phyloP scores from a whole-genome alignment of 2,797 vertebrate genomes.

The Paratrypauchen microcephalus region DNA sequence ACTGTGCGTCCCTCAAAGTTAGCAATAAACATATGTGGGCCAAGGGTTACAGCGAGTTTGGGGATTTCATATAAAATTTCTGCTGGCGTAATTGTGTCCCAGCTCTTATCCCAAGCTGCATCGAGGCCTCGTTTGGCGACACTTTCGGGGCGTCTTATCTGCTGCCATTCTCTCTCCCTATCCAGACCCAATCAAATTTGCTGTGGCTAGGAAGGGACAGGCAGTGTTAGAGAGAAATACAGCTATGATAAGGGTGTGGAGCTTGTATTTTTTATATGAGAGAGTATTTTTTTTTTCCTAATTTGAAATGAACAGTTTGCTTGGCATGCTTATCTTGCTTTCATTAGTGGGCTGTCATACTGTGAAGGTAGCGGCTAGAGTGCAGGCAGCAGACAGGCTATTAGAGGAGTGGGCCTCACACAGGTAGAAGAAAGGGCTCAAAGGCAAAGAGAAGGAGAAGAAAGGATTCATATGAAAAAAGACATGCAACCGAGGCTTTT shows the following conservation, averaged over 20 bases:
- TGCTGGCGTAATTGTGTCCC: constrained; percentile 74
- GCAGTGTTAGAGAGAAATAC: constrained; percentile 59
- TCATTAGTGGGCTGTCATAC: constrained; percentile 71
- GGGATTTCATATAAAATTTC: constrained; percentile 78
- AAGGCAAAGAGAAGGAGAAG: constrained; percentile 13
- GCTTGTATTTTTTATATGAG: constrained; percentile 60
- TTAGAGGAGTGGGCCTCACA: constrained; percentile 46
- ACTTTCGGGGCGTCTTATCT: constrained; percentile 78
- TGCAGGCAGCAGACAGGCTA: constrained; percentile 53
- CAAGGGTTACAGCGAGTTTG: constrained; percentile 46
- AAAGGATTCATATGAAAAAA: constrained; percentile 19
- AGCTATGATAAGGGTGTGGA: constrained; percentile 63
- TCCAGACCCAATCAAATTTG: constrained; percentile 80
- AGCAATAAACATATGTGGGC: constrained; percentile 40
- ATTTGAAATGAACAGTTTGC: constrained; percentile 74
- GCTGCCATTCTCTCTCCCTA: constrained; percentile 76
- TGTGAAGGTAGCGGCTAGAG: constrained; percentile 60
- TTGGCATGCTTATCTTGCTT: constrained; percentile 75
- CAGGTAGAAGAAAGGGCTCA: constrained; percentile 38
- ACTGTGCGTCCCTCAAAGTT: constrained; percentile 71
- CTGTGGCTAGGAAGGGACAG: constrained; percentile 68
- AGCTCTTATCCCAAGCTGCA: constrained; percentile 76
- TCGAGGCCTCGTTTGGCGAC: constrained; percentile 75
- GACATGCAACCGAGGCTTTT: neutral
- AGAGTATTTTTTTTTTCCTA: constrained; percentile 49